Evolutionary conservation across 2,888 invertebrate genomes (phyloP), one percentile per base, ranked within the genome.

Genomic region (Drosophila sordidula): DNA sequence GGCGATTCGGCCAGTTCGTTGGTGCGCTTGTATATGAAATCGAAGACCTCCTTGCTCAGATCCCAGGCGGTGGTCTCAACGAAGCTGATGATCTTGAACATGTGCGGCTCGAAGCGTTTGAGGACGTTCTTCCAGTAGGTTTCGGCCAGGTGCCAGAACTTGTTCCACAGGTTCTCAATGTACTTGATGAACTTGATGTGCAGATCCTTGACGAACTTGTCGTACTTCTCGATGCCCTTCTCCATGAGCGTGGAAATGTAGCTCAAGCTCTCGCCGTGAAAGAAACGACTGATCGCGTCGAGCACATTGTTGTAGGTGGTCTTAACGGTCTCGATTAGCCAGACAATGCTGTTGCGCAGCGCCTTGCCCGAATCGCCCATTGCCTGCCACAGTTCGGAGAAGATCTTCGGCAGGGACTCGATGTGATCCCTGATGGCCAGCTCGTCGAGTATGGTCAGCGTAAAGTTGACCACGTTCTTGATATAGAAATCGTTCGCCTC

Each of bases 351-450:
- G 73, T 96, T 95, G 47, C 96, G 95, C 18, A 97, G 94, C 0
- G 96, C 96, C 75, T 95, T 94, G 8, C 96, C 96, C 0, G 97
- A 96, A 56, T 96, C 96, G 0, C 97, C 97, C 96, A 97, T 96
- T 80, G 96, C 95, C 5, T 96, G 96, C 96, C 96, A 96, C 87
- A 97, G 94, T 90, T 97, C 97, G 49, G 95, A 95, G 0, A 97
- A 93, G 25, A 97, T 96, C 47, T 95, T 96, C 0, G 97, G 97
- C 52, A 97, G 89, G 0, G 95, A 95, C 80, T 96, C 95, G 76
- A 97, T 94, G 89, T 96, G 96, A 67, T 95, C 95, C 63, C 95
- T 93, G 47, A 97, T 93, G 0, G 97, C 95, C 90, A 97, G 93
- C 90, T 97, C 96, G 78, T 97, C 96, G 44, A 96, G 92, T 1